Evolutionary conservation across 2,888 invertebrate species (phyloP), one percentile per base, ranked within the genome.

Genomic region (Pollenia amentaria): DNA sequence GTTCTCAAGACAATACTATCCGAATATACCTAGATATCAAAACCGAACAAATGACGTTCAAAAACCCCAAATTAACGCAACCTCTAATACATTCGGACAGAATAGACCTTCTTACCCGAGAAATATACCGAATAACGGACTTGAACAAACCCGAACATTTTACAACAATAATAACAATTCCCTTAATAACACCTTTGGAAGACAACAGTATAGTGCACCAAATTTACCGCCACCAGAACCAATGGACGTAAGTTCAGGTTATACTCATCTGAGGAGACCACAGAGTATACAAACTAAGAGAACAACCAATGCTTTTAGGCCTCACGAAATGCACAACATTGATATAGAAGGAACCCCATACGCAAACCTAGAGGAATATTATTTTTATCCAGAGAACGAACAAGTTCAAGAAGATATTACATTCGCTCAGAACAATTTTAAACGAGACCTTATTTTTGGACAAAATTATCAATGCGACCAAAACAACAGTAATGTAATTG

Each of bases 301-400:
- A 72, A 44, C 16, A 38, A 65, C 14, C 40, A 60, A 10, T 62
- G n/a, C 10, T 29, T 72, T 51, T 64, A 64, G 65, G 10, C 72
- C 80, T 40, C 72, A 64, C 4, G 46, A 80, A 65, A 53, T 81
- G 10, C 55, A 75, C 12, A 51, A 44, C 40, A 75, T 81, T 51
- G 42, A 81, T 21, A 48, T 29, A 21, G 48, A 75, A 38, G 29
- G 10, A 40, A 40, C 38, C 21, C 65, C 81, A n/a, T 60, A 55
- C 29, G 16, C 67, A 67, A 73, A 75, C 51, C 67, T 73, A 57
- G 73, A 81, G 3, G 40, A 81, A 21, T 75, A 81, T 42, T 67
- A 81, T 18, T 60, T 67, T 60, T 75, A 75, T 67, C 18, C 38
- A 3, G 18, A 55, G 29, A 72, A 80, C 38, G 48, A 65, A 18